Conservation (phyloP, 35 echinoderm and acorn worm genomes). For the Anneissia japonica region DNA sequence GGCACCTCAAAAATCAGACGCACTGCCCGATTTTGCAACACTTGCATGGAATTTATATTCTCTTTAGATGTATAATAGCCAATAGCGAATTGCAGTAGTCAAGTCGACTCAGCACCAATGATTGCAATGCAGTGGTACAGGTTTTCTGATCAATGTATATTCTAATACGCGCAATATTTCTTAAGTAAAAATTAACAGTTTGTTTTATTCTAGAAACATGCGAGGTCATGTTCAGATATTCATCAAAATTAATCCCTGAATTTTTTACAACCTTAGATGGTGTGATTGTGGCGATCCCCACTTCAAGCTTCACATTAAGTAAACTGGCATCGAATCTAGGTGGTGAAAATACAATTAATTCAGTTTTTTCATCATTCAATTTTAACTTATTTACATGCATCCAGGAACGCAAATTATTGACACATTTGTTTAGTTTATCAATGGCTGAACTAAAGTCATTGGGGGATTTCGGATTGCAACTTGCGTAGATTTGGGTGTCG, state of each 20-base stretch:
- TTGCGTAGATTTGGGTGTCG: too few relatives aligned
- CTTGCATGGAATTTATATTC: not conserved
- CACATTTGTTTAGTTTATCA: too few relatives aligned
- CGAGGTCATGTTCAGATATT: not conserved
- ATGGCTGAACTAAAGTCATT: not conserved
- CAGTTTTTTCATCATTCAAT: not conserved
- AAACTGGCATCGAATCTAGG: not conserved
- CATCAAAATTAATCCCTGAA: not conserved
- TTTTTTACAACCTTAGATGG: not conserved
- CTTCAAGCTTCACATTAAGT: not conserved
- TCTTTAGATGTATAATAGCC: too few relatives aligned
- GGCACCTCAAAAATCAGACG: not conserved
- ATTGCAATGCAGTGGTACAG: too few relatives aligned
- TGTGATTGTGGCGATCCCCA: not conserved
- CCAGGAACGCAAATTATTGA: not conserved
- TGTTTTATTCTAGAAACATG: not conserved
- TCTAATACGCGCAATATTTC: not conserved
- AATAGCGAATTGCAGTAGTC: too few relatives aligned
- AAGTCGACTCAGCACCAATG: too few relatives aligned
- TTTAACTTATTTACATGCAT: constrained; percentile 2
- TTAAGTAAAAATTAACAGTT: not conserved
- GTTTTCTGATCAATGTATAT: not conserved
- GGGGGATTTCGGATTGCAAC: not conserved
- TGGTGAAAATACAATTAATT: not conserved
- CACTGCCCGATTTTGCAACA: not conserved